phyloP scores from a whole-genome alignment of 2,888 invertebrate genomes.

The Tinea pellionella region DNA sequence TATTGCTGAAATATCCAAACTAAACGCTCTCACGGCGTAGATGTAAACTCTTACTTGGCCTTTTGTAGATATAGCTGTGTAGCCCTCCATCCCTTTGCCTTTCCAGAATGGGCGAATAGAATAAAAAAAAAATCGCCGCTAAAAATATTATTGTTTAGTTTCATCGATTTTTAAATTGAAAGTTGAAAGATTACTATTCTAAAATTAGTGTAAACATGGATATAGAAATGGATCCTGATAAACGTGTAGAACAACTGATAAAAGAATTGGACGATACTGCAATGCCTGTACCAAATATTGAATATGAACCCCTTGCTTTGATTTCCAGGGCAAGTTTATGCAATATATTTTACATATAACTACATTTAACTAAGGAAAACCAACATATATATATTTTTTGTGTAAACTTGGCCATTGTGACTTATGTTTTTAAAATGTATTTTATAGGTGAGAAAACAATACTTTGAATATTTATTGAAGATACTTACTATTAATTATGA shows the following conservation, averaged over 20 bases:
- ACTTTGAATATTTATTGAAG: constrained; percentile 54
- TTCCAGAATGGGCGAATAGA: too few relatives aligned
- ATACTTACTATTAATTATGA: constrained; percentile 52
- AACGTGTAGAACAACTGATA: constrained; percentile 34
- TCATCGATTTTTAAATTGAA: background rate
- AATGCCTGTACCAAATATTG: constrained; percentile 48
- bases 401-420: too few relatives aligned
- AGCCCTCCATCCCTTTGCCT: too few relatives aligned
- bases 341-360: background rate
- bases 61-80: too few relatives aligned
- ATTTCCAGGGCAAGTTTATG: constrained; percentile 47
- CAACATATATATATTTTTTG: too few relatives aligned
- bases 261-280: constrained; percentile 38
- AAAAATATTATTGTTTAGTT: background rate
- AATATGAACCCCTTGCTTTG: constrained; percentile 50
- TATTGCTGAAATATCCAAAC: too few relatives aligned
- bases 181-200: background rate
- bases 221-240: constrained; percentile 3
- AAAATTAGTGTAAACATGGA: background rate
- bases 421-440: background rate
- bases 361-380: background rate
- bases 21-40: too few relatives aligned
- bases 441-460: constrained; percentile 57
- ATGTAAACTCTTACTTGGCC: too few relatives aligned
- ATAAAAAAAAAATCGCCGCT: background rate